phyloP scores from a whole-genome alignment of 1,140 invertebrate species.

The Theocolax elegans region DNA sequence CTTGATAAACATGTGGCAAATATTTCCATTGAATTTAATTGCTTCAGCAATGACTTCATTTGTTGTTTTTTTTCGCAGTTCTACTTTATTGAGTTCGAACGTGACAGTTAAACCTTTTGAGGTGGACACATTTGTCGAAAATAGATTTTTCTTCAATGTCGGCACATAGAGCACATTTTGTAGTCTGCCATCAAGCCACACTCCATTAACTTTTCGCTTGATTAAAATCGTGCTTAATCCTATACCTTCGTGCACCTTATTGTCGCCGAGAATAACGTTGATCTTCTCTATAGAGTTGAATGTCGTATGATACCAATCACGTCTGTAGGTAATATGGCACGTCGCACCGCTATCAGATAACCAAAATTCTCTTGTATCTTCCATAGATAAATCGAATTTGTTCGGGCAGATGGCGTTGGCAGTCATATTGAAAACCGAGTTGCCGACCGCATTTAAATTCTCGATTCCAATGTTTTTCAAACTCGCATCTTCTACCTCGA shows the following conservation, averaged over 20 bases:
- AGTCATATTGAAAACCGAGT: too few relatives aligned
- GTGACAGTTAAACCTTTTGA: neutral
- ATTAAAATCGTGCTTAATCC: neutral
- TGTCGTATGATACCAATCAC: neutral
- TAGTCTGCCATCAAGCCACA: neutral
- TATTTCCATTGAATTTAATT: neutral
- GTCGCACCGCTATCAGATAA: neutral
- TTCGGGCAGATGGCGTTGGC: too few relatives aligned
- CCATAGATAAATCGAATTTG: too few relatives aligned
- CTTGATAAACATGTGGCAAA: neutral
- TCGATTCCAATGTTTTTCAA: too few relatives aligned
- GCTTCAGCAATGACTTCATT: neutral
- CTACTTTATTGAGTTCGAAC: neutral
- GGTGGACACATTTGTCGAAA: neutral
- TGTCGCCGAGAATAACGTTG: neutral
- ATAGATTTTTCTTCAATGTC: neutral
- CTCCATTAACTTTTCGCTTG: neutral
- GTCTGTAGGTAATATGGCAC: neutral
- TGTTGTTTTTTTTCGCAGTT: neutral
- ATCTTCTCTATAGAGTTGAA: neutral
- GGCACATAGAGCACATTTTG: neutral
- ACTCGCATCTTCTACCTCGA: too few relatives aligned
- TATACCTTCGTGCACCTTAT: too few relatives aligned
- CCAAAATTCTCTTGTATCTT: neutral
- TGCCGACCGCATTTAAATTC: too few relatives aligned